These are phyloP conservation scores for Drosophila atroscutellata DNA, from an alignment of 2,888 invertebrate genomes.

Conservation along the genomic window DNA sequence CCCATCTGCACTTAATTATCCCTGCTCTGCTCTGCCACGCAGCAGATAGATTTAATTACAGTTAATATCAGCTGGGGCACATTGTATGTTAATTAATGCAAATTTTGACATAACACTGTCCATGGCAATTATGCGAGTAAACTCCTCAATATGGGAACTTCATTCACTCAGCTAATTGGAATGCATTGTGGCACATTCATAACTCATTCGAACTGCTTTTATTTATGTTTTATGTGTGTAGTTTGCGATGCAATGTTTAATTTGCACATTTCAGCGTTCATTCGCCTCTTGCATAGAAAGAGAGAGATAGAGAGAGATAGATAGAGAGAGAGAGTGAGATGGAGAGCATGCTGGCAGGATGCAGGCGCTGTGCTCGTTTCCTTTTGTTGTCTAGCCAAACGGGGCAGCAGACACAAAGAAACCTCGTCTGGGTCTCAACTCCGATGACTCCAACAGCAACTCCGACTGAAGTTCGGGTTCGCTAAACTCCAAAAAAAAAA, in stretches of 20 bases:
- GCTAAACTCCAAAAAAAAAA: slow-evolving; percentile 62
- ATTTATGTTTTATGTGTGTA: slow-evolving; percentile 32
- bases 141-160: slow-evolving; percentile 31
- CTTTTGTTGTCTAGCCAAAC: slow-evolving; percentile 24
- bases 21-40: not conserved
- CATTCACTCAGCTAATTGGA: slow-evolving; percentile 54
- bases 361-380: slow-evolving; percentile 4
- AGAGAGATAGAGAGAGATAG: not conserved
- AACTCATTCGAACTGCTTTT: slow-evolving; percentile 23
- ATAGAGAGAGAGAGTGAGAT: not conserved
- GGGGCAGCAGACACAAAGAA: slow-evolving; percentile 56
- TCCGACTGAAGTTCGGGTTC: slow-evolving; percentile 51
- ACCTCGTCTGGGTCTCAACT: slow-evolving; percentile 45
- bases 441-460: slow-evolving; percentile 12
- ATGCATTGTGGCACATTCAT: slow-evolving; percentile 30
- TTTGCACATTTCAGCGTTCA: slow-evolving; percentile 37
- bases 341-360: slow-evolving; percentile 10
- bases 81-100: slow-evolving; percentile 75
- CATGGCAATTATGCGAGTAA: slow-evolving; percentile 14
- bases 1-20: slow-evolving; percentile 61
- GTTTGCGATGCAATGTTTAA: slow-evolving; percentile 32
- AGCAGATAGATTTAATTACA: slow-evolving; percentile 62
- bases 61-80: slow-evolving; percentile 48
- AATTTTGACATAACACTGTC: slow-evolving; percentile 42
- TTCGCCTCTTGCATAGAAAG: slow-evolving; percentile 18